Evolutionary conservation across 2,113 vertebrate genomes (phyloP).

Genomic region (Tachysurus fulvidraco): DNA sequence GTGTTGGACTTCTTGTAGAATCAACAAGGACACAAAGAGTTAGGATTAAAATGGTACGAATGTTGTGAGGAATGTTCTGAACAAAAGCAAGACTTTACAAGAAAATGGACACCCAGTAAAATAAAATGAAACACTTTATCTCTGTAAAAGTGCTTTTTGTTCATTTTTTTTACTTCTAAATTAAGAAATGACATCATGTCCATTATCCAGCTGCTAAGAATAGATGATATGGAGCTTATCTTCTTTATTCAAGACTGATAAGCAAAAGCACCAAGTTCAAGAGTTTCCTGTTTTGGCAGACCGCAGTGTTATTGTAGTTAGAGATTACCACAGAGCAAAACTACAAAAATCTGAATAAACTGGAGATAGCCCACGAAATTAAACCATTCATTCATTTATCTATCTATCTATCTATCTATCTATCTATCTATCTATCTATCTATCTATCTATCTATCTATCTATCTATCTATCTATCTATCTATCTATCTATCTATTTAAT

Average conservation of each 20-base stretch:
- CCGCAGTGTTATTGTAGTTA: neutral
- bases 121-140: neutral
- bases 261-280: neutral
- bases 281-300: neutral
- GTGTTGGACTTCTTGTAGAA: no score
- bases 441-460: no score
- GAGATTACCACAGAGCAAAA: neutral
- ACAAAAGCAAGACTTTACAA: neutral
- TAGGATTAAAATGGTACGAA: no score
- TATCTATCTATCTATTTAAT: no score
- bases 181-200: neutral
- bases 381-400: neutral
- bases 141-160: neutral
- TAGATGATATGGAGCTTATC: neutral
- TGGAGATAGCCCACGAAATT: neutral
- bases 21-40: no score
- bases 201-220: neutral
- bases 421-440: no score
- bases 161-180: neutral
- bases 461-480: no score
- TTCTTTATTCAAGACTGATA: neutral
- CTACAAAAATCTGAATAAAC: neutral
- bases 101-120: neutral
- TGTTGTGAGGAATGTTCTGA: no score
- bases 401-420: no score